phyloP scores from a whole-genome alignment of 1,140 invertebrate genomes.

The Eulimnadia texana region DNA sequence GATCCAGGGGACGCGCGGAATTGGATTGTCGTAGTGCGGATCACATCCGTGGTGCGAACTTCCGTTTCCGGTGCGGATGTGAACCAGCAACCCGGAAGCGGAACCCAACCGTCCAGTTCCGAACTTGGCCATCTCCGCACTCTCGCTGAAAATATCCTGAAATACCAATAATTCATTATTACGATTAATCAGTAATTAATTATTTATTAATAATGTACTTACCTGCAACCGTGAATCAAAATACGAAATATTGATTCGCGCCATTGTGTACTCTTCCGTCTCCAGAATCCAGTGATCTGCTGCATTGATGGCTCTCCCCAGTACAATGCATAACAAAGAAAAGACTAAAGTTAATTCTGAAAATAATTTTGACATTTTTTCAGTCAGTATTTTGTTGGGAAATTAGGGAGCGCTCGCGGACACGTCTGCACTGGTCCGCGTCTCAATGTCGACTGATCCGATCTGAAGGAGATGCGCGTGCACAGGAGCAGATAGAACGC shows the following conservation, averaged over 20 bases:
- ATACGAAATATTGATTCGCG: constrained; percentile 24
- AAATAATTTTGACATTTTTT: no score
- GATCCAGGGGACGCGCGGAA: constrained; percentile 44
- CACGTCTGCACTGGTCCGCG: background rate
- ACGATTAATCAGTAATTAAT: no score
- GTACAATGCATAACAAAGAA: no score
- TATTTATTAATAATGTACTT: no score
- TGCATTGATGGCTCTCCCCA: no score
- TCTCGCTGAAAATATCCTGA: constrained; percentile 19
- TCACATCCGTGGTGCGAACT: constrained; percentile 23
- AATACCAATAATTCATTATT: no score
- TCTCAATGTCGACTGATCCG: background rate
- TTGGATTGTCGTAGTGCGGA: constrained; percentile 9
- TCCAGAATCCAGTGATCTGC: constrained; percentile 10
- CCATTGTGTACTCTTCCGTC: constrained; percentile 20
- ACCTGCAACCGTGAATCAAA: constrained; percentile 18
- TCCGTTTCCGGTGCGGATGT: constrained; percentile 34
- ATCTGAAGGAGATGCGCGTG: no score
- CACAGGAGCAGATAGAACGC: no score
- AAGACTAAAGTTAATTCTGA: no score
- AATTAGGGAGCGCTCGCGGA: background rate
- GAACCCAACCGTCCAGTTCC: constrained; percentile 45
- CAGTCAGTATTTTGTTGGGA: no score
- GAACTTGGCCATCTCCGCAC: constrained; percentile 41
- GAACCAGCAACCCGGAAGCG: constrained; percentile 41